Base-by-base conservation (phyloP, 2,888 invertebrate species). In the Metellina segmentata region DNA sequence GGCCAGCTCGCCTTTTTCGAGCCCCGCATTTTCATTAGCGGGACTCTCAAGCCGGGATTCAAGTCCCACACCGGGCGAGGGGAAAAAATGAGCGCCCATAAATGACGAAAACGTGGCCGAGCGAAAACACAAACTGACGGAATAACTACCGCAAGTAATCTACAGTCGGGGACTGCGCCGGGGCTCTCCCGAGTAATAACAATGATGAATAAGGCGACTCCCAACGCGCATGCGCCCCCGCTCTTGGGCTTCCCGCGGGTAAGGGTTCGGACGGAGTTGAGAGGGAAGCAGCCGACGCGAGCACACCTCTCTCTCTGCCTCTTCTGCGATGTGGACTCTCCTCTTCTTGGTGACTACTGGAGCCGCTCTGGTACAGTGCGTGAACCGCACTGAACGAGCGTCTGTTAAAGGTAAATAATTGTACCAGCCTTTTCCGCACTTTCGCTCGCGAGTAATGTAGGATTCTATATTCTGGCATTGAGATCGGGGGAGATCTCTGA, bases 341-440 rank as follows among this genome's bases (percentile, higher is more conserved):
- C 83, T 89, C 52, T 89, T 70, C 52, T 51, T 89, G 48, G 11
- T 89, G 49, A 70, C 70, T n/a, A 77, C 86, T 19, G 81, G 75
- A 20, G 75, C 70, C 6, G 81, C 77, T 82, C 71, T 86, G 2
- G 86, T 77, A 6, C 75, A 81, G 70, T 71, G 90, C 61, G 75
- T 74, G 74, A 85, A 69, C 52, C 81, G 90, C n/a, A n/a, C n/a
- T 34, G 90, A 91, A 51, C 74, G 90, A 78, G 90, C 81, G 7
- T 86, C 86, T 13, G 74, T 91, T 70, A 91, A 90, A 86, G 90
- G 90, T 91, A 91, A 91, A 86, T 81, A 91, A 19, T 74, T 34
- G 20, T 48, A 74, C 52, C 85, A 61, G 19, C 16, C n/a, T 20
- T 70, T 11, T 51, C 16, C 34, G 34, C 34, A 34, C 1, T 34